These are phyloP conservation scores for Pycnonotus jocosus DNA, from an alignment of 2,113 vertebrate genomes.

Conservation along the genomic window DNA sequence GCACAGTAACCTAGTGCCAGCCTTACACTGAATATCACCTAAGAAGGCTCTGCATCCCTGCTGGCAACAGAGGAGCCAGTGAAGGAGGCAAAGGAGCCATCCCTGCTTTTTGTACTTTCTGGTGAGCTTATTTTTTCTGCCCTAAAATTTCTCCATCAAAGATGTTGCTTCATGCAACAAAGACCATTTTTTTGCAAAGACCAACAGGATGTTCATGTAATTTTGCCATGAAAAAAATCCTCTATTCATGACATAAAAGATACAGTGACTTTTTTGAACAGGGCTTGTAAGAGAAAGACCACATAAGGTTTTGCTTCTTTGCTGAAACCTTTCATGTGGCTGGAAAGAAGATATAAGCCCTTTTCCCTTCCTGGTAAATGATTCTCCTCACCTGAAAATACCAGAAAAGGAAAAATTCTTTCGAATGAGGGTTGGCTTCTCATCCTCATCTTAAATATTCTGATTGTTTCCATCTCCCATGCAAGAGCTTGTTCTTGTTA, in stretches of 20 bases:
- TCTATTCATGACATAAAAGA: neutral
- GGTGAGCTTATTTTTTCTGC: neutral
- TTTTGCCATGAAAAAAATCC: neutral
- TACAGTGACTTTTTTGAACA: neutral
- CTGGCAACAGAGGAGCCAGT: neutral
- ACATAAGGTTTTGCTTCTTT: neutral
- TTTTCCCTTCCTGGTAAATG: neutral
- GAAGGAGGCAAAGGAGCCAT: neutral
- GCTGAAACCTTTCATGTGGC: neutral
- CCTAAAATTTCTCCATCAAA: neutral
- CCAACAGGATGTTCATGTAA: neutral
- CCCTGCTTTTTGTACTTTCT: neutral
- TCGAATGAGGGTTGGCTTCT: neutral
- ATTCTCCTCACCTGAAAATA: neutral
- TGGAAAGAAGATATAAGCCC: neutral
- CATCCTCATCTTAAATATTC: neutral
- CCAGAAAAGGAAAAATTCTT: neutral
- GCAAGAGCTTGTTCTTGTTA: neutral
- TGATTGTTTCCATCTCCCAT: neutral
- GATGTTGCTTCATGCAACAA: neutral
- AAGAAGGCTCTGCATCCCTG: neutral
- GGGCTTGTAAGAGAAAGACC: neutral
- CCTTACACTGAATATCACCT: neutral
- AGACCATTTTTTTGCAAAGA: neutral
- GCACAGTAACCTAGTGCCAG: neutral